phyloP scores from a whole-genome alignment of 2,797 vertebrate genomes.

The Squalus acanthias region DNA sequence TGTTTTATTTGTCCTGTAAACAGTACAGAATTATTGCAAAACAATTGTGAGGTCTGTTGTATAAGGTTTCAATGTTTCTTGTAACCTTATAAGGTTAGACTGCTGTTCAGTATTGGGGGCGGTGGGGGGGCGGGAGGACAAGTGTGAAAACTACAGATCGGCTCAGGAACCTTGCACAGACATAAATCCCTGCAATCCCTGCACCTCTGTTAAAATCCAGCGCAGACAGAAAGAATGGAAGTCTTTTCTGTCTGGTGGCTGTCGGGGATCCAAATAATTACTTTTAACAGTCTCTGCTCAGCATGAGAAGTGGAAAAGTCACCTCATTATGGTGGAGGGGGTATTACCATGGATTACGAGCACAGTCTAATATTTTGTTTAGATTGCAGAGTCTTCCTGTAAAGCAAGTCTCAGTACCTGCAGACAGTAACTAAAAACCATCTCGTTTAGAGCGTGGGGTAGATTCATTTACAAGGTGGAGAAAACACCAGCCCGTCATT shows the following conservation, averaged over 20 bases:
- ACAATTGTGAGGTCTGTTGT: not conserved
- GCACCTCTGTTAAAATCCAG: not conserved
- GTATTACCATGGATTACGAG: not conserved
- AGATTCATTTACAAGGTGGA: not conserved
- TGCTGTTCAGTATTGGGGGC: not conserved
- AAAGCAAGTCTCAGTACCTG: not conserved
- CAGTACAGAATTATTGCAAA: not conserved
- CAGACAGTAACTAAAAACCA: not conserved
- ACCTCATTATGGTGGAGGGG: not conserved
- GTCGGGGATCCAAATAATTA: not conserved
- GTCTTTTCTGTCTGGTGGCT: not conserved
- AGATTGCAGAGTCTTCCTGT: not conserved
- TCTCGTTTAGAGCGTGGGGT: not conserved
- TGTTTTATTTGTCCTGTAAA: not conserved
- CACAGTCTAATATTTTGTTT: not conserved
- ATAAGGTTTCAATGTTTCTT: too few species aligned
- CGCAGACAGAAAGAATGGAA: not conserved
- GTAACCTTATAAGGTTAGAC: not conserved
- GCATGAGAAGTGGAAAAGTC: not conserved
- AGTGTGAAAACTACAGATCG: not conserved
- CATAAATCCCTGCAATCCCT: not conserved
- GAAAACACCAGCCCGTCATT: not conserved
- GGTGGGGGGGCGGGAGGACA: too few species aligned
- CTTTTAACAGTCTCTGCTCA: not conserved
- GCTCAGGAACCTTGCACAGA: not conserved